phyloP scores from a whole-genome alignment of 2,113 vertebrate genomes.

The Gallinago media region DNA sequence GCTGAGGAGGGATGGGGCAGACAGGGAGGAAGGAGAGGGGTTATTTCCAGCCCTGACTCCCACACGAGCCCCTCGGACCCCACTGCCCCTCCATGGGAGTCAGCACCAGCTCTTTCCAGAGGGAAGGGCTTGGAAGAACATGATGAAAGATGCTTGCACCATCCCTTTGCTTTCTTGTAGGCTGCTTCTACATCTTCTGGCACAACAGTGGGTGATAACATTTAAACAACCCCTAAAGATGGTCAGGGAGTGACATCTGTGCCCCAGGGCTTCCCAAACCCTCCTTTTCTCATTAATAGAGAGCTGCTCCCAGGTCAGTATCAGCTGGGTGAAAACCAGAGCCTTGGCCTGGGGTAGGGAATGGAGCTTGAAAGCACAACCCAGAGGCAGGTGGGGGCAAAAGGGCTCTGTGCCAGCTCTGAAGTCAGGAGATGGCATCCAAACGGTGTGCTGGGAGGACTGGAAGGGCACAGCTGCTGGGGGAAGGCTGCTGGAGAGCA shows the following conservation, averaged over 20 bases:
- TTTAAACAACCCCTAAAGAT: not conserved
- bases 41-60: not conserved
- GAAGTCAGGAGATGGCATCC: not conserved
- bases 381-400: not conserved
- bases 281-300: not conserved
- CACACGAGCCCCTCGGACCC: fast-evolving
- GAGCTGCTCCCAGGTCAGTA: not conserved
- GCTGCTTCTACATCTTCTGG: not conserved
- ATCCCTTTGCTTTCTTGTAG: not conserved
- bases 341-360: not conserved
- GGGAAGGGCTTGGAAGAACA: not conserved
- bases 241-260: fast-evolving
- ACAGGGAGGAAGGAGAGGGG: fast-evolving
- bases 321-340: not conserved
- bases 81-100: fast-evolving
- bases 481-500: not conserved
- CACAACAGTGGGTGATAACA: too few species aligned
- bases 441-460: not conserved
- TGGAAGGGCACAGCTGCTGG: not conserved
- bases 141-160: too few species aligned
- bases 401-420: not conserved
- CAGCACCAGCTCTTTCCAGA: too few species aligned
- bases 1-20: not conserved
- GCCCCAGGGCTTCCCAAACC: not conserved
- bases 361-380: too few species aligned